These are phyloP conservation scores for Melitaea cinxia DNA, from an alignment of 1,140 invertebrate genomes.

Conservation along the genomic window DNA sequence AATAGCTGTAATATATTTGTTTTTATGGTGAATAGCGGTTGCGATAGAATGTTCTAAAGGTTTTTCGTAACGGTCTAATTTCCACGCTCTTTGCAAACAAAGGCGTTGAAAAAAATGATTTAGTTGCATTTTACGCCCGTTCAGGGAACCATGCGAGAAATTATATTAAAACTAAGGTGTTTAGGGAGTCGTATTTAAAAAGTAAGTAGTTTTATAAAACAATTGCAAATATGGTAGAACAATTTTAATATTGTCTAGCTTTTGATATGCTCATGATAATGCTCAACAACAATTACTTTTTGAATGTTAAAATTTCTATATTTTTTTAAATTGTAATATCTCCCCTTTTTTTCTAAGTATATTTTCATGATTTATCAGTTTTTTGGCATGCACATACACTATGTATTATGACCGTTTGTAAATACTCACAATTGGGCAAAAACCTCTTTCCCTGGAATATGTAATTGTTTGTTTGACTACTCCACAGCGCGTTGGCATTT, in stretches of 20 bases:
- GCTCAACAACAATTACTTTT: no score
- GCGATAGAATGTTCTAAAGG: conserved; percentile 46
- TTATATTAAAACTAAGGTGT: conserved; percentile 29
- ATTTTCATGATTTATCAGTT: no score
- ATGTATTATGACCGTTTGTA: no score
- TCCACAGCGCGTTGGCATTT: no score
- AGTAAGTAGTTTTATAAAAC: conserved; percentile 2
- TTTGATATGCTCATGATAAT: no score
- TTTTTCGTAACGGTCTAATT: conserved; percentile 46
- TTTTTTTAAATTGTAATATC: no score
- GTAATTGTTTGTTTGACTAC: no score
- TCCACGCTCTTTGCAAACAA: conserved; percentile 44
- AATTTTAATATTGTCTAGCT: neutral
- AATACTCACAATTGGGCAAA: no score
- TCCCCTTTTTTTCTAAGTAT: no score
- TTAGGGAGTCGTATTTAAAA: conserved; percentile 19
- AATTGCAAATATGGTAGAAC: neutral
- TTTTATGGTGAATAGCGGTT: conserved; percentile 34
- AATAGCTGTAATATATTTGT: conserved; percentile 28
- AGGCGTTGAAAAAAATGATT: conserved; percentile 40
- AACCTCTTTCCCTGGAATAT: no score
- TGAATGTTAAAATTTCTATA: no score
- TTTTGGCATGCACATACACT: no score
- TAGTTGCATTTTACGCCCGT: conserved; percentile 39
- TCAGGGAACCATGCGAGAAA: conserved; percentile 30